Evolutionary conservation across 2,797 vertebrate species (phyloP).

Genomic region (Furcifer pardalis): DNA sequence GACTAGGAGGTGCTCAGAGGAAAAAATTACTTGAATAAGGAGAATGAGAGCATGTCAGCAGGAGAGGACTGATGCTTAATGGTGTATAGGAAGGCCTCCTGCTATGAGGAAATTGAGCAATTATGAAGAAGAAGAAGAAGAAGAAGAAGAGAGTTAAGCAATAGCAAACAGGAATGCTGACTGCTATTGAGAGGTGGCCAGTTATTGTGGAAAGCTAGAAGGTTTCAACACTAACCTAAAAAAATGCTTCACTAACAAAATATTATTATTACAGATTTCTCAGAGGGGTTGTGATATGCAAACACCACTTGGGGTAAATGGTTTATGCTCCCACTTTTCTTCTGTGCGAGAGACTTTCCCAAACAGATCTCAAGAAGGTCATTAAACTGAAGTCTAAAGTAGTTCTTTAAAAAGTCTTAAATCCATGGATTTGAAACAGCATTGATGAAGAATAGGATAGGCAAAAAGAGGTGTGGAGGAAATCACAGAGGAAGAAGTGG

Average conservation of each 20-base stretch:
- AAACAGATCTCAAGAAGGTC: background rate
- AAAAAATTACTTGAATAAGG: slow-evolving; percentile 35
- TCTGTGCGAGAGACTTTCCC: background rate
- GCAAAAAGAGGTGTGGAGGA: no score
- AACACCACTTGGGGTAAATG: background rate
- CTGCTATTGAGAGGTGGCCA: background rate
- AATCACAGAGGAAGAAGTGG: background rate
- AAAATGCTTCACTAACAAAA: slow-evolving; percentile 16
- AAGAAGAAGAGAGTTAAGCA: slow-evolving; percentile 7
- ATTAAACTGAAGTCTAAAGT: background rate
- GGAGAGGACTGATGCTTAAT: slow-evolving; percentile 54
- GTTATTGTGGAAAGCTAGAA: slow-evolving; percentile 16
- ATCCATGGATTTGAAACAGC: background rate
- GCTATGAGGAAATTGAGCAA: slow-evolving; percentile 30
- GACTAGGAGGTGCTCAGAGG: slow-evolving; percentile 23
- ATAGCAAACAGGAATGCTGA: slow-evolving; percentile 32
- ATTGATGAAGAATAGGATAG: background rate
- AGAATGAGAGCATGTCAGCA: slow-evolving; percentile 38
- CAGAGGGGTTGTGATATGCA: background rate
- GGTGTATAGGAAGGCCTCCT: slow-evolving; percentile 45
- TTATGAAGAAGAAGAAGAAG: slow-evolving; percentile 36
- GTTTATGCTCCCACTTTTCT: background rate
- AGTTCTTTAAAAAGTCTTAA: background rate
- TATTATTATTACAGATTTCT: background rate
- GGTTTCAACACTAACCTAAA: background rate